Conservation (phyloP, 2,888 invertebrate species). For the Scaptomyza flava region DNA sequence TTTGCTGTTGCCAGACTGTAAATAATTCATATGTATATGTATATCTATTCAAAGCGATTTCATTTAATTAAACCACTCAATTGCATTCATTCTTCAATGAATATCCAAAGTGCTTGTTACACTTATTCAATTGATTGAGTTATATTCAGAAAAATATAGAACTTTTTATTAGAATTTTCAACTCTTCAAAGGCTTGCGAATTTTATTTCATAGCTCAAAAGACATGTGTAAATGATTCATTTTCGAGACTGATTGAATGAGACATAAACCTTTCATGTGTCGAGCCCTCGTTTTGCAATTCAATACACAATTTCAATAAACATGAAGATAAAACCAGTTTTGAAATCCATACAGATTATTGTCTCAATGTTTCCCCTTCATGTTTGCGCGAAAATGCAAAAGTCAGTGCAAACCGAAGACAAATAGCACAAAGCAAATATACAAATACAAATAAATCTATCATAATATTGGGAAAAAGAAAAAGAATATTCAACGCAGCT, state of each 20-base stretch:
- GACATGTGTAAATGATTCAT: not conserved
- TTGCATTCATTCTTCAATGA: no score
- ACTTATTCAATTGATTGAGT: not conserved
- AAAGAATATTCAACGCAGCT: constrained; percentile 15
- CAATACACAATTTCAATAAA: constrained; percentile 72
- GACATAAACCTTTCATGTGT: not conserved
- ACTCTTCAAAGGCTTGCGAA: not conserved
- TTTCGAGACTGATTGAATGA: not conserved
- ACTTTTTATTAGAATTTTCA: not conserved
- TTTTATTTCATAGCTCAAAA: not conserved
- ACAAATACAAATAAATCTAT: constrained; percentile 11
- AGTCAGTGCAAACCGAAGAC: constrained; percentile 28
- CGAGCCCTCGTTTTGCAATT: constrained; percentile 36
- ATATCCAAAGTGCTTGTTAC: not conserved
- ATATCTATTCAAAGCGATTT: no score
- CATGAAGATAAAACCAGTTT: constrained; percentile 56
- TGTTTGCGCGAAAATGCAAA: constrained; percentile 27
- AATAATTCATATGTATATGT: no score
- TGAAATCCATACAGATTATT: constrained; percentile 47
- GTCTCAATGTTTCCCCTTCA: constrained; percentile 3
- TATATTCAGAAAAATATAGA: no score
- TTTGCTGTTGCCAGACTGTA: no score
- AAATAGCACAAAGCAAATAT: constrained; percentile 19
- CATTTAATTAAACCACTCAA: no score
- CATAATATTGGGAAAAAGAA: constrained; percentile 25